A percentile compares a stretch with the other conserved stretches of the same genome.
Evolutionary conservation across 2,113 vertebrate genomes (phyloP).

Genomic region (Hydrolagus affinis): DNA sequence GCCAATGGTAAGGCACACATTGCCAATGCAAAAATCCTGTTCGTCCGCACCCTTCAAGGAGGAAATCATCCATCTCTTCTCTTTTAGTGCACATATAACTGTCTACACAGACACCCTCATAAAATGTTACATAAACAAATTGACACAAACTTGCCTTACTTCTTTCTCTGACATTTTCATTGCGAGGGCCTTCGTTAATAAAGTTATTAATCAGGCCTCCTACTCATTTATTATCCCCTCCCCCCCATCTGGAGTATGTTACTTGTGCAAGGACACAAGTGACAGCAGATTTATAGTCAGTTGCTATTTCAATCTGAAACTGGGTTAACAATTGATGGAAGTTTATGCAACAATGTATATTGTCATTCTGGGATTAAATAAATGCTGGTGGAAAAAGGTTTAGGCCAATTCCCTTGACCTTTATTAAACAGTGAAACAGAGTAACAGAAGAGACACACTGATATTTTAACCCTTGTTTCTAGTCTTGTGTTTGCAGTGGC

Average conservation of each 20-base stretch:
- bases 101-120: background rate
- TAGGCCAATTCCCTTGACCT: background rate
- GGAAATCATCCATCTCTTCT: background rate
- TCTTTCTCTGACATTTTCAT: background rate
- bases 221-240: background rate
- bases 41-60: too few relatives aligned
- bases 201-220: constrained; percentile 9
- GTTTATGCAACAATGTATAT: background rate
- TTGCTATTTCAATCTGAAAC: background rate
- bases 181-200: background rate
- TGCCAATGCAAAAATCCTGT: too few relatives aligned
- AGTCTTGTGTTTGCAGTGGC: too few relatives aligned
- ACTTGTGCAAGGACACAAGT: background rate
- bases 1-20: background rate
- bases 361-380: background rate
- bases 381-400: background rate
- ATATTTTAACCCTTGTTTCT: background rate
- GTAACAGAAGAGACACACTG: background rate
- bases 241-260: too few relatives aligned
- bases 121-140: background rate
- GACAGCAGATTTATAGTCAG: background rate
- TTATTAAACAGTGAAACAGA: background rate
- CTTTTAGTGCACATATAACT: background rate
- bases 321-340: background rate
- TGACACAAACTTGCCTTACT: background rate